phyloP scores from a whole-genome alignment of 2,888 invertebrate species.

The Drosophila vallismaia region DNA sequence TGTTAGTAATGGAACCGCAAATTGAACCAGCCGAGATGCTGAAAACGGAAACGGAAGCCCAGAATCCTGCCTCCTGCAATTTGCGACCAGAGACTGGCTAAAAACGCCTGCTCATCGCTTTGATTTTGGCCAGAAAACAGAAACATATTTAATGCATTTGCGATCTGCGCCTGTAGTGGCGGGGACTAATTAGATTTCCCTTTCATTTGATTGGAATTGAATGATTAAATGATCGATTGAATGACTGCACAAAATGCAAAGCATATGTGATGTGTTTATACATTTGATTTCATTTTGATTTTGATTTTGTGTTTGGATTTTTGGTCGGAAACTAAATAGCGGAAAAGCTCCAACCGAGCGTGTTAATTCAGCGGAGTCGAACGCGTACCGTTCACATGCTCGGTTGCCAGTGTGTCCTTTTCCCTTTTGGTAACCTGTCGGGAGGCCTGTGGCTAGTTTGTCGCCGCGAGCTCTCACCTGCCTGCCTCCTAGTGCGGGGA shows the following conservation, averaged over 20 bases:
- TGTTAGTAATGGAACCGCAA: conserved; percentile 69
- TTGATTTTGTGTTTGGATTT: conserved; percentile 9
- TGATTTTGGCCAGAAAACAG: conserved; percentile 6
- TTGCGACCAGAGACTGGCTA: conserved; percentile 27
- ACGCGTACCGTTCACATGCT: conserved; percentile 44
- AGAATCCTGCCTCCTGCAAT: conserved; percentile 22
- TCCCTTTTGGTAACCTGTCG: conserved; percentile 11
- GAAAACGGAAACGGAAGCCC: conserved; percentile 17
- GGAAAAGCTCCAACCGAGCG: conserved; percentile 66
- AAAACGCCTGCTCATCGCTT: conserved; percentile 23
- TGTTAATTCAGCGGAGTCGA: conserved; percentile 68
- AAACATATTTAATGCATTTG: conserved; percentile 53
- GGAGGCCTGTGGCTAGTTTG: conserved; percentile 15
- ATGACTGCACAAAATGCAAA: conserved; percentile 24
- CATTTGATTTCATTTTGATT: conserved; percentile 55
- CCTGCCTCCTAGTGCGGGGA: too few relatives aligned
- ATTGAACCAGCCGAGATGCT: conserved; percentile 54
- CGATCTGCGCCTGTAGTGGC: not conserved
- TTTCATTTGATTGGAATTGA: conserved; percentile 25
- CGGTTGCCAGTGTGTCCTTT: not conserved
- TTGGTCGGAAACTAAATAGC: conserved; percentile 55
- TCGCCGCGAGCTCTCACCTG: conserved; percentile 4
- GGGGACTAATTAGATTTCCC: conserved; percentile 52
- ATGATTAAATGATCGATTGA: conserved; percentile 10
- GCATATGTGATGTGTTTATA: conserved; percentile 43